Evolutionary conservation across 2,888 invertebrate species (phyloP).

Genomic region (Caenorhabditis sp.): DNA sequence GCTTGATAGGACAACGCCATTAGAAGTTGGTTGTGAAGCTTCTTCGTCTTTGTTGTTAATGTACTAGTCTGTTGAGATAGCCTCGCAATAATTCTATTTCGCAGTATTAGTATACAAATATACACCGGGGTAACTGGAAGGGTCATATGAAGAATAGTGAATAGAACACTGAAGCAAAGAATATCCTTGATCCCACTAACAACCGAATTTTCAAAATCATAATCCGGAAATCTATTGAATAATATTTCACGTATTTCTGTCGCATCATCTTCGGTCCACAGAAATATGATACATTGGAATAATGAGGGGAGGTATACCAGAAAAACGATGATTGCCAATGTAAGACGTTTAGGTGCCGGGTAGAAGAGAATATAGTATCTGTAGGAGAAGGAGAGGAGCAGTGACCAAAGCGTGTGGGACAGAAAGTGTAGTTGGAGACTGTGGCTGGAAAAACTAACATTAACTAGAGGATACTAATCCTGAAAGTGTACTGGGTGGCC

Average conservation of each 20-base stretch:
- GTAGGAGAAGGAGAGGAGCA: constrained; percentile 15
- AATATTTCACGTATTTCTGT: neutral
- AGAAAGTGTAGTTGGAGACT: constrained; percentile 5
- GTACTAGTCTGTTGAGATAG: constrained; percentile 4
- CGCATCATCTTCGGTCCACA: constrained; percentile 4
- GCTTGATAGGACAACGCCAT: constrained; percentile 11
- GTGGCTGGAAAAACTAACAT: neutral
- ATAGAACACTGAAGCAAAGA: constrained; percentile 24
- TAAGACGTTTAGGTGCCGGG: neutral
- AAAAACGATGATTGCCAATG: neutral
- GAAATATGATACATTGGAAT: constrained; percentile 2
- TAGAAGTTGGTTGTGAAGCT: constrained; percentile 27
- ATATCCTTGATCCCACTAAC: constrained; percentile 33
- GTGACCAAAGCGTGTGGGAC: constrained; percentile 9
- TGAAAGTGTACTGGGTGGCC: too few species aligned
- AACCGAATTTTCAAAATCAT: constrained; percentile 11
- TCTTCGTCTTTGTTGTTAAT: constrained; percentile 23
- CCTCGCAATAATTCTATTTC: constrained; percentile 12
- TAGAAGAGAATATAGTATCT: constrained; percentile 13
- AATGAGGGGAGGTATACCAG: neutral
- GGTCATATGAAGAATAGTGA: constrained; percentile 43
- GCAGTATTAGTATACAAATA: constrained; percentile 12
- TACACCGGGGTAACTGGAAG: constrained; percentile 47
- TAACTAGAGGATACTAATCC: too few species aligned
- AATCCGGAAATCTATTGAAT: constrained; percentile 18